Percentiles rank a stretch among this genome's conserved stretches.
These are phyloP conservation scores for Lucilia cuprina DNA, from an alignment of 1,140 invertebrate genomes.

Conservation along the genomic window DNA sequence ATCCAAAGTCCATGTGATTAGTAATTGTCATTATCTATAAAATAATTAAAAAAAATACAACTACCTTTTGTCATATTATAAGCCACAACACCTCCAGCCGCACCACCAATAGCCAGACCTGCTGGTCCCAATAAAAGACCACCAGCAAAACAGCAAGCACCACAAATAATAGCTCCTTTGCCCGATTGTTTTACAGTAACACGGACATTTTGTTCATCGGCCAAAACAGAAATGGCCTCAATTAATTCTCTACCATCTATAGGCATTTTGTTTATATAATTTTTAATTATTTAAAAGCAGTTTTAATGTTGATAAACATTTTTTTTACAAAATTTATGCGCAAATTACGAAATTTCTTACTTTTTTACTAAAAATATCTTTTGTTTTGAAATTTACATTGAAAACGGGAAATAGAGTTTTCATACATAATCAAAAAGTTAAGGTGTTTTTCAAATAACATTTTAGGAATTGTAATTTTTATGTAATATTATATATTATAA, in stretches of 20 bases:
- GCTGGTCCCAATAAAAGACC: constrained; percentile 54
- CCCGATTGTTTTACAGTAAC: constrained; percentile 54
- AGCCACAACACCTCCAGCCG: constrained; percentile 54
- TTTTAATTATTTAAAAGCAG: no score
- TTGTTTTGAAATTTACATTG: no score
- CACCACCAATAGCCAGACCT: constrained; percentile 55
- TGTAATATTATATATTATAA: no score
- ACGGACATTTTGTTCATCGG: constrained; percentile 53
- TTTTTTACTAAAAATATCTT: no score
- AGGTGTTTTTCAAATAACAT: no score
- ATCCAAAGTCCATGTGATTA: constrained; percentile 29
- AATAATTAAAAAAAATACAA: background rate
- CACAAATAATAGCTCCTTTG: constrained; percentile 57
- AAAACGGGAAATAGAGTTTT: no score
- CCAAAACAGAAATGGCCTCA: constrained; percentile 54
- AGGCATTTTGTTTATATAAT: constrained; percentile 55
- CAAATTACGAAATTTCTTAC: background rate
- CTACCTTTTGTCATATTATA: constrained; percentile 56
- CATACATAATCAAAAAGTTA: no score
- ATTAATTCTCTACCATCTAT: constrained; percentile 55
- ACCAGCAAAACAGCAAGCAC: constrained; percentile 54
- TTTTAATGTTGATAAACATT: background rate
- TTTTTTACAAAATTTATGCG: background rate
- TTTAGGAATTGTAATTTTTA: no score
- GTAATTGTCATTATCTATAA: no score